Base-by-base conservation (phyloP, 1,140 invertebrate species). In the Drosophila arawakana region DNA sequence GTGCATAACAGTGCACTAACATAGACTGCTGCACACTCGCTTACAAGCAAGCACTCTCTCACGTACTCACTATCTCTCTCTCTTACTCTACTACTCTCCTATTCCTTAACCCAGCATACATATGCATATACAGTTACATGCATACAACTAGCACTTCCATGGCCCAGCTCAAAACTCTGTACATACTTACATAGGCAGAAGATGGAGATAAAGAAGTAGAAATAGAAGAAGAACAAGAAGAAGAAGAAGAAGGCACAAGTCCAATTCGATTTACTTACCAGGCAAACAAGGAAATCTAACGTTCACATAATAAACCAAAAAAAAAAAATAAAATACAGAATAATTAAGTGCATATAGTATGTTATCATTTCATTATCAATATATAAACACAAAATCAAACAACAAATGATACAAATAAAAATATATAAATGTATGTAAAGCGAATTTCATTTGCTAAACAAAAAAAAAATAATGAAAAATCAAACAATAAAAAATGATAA, bases 401-500 rank as follows among this genome's bases (percentile, higher is more conserved):
- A 9, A 46, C 18, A 43, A 69, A 18, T 1, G 13, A 15, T 46
- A 8, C 44, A 52, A 54, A 50, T 6, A 52, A 54, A 34, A 70
- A 63, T 73, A 39, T 61, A 65, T 69, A 72, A 82, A 65, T 70
- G 46, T 70, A 88, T 81, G 67, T 78, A 81, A 78, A 65, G 74
- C 78, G 59, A 85, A 86, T 72, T 84, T 57, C 69, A 78, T 82
- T 86, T 85, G 81, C 82, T 79, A 55, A 46, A 15, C 15, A 15
- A 73, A n/a, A n/a, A 60, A 73, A 52, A 62, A 67, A 61, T 62
- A 47, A 65, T 21, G 6, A 30, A 30, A 30, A 30, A 30, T 30
- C 6, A 30, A 30, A 30, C 25, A 30, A 30, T 30, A 30, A 63
- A 58, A 43, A 41, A 34, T 10, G 7, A 61, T 35, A 54, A 54